Conservation (phyloP, 2,113 vertebrate species). For the Myxocyprinus asiaticus region DNA sequence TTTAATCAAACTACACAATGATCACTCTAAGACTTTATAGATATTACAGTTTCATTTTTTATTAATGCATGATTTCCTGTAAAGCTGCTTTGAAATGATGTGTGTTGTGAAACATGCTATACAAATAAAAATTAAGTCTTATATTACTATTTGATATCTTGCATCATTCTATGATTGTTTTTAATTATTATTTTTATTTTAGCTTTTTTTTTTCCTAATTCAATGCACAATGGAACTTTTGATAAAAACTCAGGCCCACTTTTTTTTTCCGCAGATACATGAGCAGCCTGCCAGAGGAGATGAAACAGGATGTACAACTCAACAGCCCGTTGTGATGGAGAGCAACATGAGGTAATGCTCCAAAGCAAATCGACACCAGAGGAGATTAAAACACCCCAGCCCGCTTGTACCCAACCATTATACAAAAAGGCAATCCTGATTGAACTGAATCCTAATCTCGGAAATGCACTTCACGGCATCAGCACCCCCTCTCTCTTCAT, state of each 20-base stretch:
- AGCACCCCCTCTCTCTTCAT: neutral
- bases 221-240: slow-evolving; percentile 27
- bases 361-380: slow-evolving; percentile 30
- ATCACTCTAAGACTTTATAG: too few relatives aligned
- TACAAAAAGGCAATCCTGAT: slow-evolving; percentile 19
- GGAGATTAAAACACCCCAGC: slow-evolving; percentile 38
- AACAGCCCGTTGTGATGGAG: slow-evolving; percentile 42
- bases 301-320: slow-evolving; percentile 39
- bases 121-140: neutral
- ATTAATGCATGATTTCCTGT: too few relatives aligned
- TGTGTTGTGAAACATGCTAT: too few relatives aligned
- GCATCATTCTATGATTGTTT: neutral
- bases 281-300: slow-evolving; percentile 12
- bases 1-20: too few relatives aligned
- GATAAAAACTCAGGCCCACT: slow-evolving; percentile 23
- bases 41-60: too few relatives aligned
- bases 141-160: neutral
- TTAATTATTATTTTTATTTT: neutral
- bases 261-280: slow-evolving; percentile 25
- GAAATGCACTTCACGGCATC: slow-evolving; percentile 25
- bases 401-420: slow-evolving; percentile 23
- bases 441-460: slow-evolving; percentile 19
- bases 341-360: slow-evolving; percentile 24
- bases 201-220: neutral
- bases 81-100: too few relatives aligned